Base-by-base conservation (phyloP, 2,888 invertebrate genomes). In the Conistra vaccinii region DNA sequence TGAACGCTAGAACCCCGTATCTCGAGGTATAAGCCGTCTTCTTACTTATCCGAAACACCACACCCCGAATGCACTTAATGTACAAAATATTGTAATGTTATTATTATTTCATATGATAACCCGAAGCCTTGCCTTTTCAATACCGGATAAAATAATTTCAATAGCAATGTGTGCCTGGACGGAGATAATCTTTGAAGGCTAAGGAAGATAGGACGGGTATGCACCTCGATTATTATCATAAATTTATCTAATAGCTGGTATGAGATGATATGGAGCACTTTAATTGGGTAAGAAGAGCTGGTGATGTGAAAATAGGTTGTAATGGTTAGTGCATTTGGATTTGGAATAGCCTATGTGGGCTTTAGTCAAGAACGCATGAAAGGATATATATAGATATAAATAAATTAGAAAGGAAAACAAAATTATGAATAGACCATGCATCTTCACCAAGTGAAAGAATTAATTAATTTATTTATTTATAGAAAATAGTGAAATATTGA, bases 31-130 rank as follows among this genome's bases (percentile, higher is more conserved):
- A 93, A 93, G 92, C 91, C 89, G 89, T 91, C 90, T 85, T 78
- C 90, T 91, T 91, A 93, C 92, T 94, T 94, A 94, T 93, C 92
- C 92, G 87, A 90, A 89, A 89, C 91, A 92, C 92, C 92, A 92
- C 93, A 93, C 93, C 93, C 93, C 90, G 93, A 91, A 93, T 90
- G 93, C 93, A 94, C 94, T 95, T 95, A 95, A 95, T 95, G 94
- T 93, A 94, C 92, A 94, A 94, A 95, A 95, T 95, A 95, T 95
- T 95, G 93, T 95, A 95, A 95, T 95, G 95, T 94, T 95, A 94
- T 95, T 95, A 95, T 95, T 94, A 94, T 95, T 93, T 91, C 90
- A 90, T 91, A 90, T 93, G 94, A 95, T 95, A 95, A 94, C 93
- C 90, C 89, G 87, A 90, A 90, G 89, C 88, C 88, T 88, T 87